These are phyloP conservation scores for Gastracanthus pulcherrimus DNA, from an alignment of 2,888 invertebrate genomes.

Conservation along the genomic window DNA sequence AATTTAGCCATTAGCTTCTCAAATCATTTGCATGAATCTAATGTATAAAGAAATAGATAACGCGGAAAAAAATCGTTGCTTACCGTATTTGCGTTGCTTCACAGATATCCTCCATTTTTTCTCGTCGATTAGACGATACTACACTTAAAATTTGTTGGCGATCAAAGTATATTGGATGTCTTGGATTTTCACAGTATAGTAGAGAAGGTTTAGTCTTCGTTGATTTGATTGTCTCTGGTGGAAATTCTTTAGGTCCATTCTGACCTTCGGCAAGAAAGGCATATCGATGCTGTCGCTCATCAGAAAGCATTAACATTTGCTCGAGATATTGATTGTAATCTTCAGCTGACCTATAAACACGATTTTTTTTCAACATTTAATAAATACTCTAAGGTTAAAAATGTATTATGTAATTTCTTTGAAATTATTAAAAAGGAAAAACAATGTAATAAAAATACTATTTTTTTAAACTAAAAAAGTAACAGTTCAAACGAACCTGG, in stretches of 20 bases:
- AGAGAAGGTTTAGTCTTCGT: constrained; percentile 69
- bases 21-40: background rate
- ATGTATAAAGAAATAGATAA: background rate
- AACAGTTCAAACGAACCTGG: constrained; percentile 61
- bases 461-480: background rate
- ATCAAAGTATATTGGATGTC: constrained; percentile 67
- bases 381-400: too few relatives aligned
- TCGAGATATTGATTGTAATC: constrained; percentile 71
- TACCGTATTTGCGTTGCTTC: constrained; percentile 66
- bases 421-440: constrained; percentile 19
- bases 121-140: constrained; percentile 69
- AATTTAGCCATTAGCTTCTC: background rate
- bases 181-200: constrained; percentile 72
- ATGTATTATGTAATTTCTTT: constrained; percentile 22
- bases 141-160: constrained; percentile 67
- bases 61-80: constrained; percentile 19
- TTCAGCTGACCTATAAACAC: constrained; percentile 67
- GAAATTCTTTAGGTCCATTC: constrained; percentile 70
- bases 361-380: background rate
- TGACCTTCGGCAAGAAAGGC: constrained; percentile 67
- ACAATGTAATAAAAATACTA: too few relatives aligned
- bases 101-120: constrained; percentile 71
- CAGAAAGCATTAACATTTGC: constrained; percentile 73
- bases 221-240: constrained; percentile 70
- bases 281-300: constrained; percentile 66